Base-by-base conservation (phyloP, 2,797 vertebrate genomes). In the Lophotriccus pileatus region DNA sequence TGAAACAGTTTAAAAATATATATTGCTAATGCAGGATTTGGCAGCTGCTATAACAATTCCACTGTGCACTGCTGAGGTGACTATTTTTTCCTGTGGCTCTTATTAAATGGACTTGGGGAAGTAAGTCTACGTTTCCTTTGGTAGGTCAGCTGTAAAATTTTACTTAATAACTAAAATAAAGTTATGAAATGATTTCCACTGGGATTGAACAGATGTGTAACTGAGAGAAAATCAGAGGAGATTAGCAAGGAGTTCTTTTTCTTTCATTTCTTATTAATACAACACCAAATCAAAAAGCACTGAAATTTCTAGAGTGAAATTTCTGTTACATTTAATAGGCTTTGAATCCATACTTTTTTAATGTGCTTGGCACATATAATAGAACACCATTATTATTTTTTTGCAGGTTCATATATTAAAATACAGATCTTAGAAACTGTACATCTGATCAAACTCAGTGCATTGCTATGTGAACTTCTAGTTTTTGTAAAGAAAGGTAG, bases 111-210 rank as follows among this genome's bases (percentile, higher is more conserved):
- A 24, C 34, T 68, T 60, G 23, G 37, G 17, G 37, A 91, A 86
- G 32, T 68, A 49, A 88, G 58, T 39, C 69, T 81, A 60, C 44
- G 12, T 78, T 67, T 88, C 39, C 37, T 92, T 78, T 47, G 46
- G 60, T 80, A 74, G 63, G 39, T 90, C 88, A 91, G 69, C 75
- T 92, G 89, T 84, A 90, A 95, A 93, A 90, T 94, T 93, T 84
- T 72, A 66, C 86, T 86, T 86, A 86, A 69, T 83, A 85, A 89
- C 80, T 74, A 88, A 91, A 88, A 92, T 77, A 67, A 94, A 96
- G 58, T 96, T 84, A 83, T 93, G 87, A 69, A 76, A 87, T 63
- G 70, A 68, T 93, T 92, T 93, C 78, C 59, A 41, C 50, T 82
- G 75, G 63, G 66, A 89, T 30, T 89, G 82, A 93, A 77, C 39